A percentile compares a stretch with the other conserved stretches of the same genome.
These are phyloP conservation scores for Drosophila persimilis DNA, from an alignment of 1,140 invertebrate genomes.

Conservation along the genomic window DNA sequence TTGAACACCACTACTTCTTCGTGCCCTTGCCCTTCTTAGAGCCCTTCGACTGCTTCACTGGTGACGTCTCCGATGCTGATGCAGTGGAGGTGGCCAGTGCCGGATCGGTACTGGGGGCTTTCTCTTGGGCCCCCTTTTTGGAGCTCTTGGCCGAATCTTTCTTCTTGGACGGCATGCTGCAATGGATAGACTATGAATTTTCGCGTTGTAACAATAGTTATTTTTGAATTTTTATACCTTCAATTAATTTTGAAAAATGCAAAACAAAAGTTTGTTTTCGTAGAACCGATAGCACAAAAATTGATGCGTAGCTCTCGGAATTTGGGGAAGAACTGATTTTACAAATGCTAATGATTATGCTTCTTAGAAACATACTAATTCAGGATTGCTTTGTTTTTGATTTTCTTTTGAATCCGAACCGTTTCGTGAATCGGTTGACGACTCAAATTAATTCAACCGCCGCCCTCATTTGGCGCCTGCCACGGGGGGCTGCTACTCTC, in stretches of 20 bases:
- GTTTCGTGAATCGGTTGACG: slow-evolving; percentile 14
- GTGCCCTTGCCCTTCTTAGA: slow-evolving; percentile 36
- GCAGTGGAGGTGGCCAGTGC: neutral
- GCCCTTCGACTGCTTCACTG: slow-evolving; percentile 18
- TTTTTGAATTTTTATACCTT: slow-evolving; percentile 1
- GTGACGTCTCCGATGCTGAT: neutral
- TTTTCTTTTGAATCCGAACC: slow-evolving; percentile 2
- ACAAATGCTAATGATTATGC: neutral
- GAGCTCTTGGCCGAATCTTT: slow-evolving; percentile 18
- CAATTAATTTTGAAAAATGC: neutral
- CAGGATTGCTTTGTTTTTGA: slow-evolving; percentile 10
- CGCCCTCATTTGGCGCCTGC: slow-evolving; percentile 3
- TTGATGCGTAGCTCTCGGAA: slow-evolving; percentile 2
- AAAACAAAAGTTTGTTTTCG: neutral
- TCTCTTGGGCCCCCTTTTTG: slow-evolving; percentile 21
- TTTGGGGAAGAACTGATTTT: slow-evolving; percentile 10
- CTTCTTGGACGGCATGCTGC: slow-evolving; percentile 37
- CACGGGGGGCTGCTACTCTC: slow-evolving; percentile 17
- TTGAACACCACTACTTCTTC: slow-evolving; percentile 25
- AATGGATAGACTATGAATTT: neutral
- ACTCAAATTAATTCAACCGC: too few species aligned
- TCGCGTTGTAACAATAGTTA: neutral
- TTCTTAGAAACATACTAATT: neutral
- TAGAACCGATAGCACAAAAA: slow-evolving; percentile 3
- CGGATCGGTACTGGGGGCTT: neutral